Percentiles rank a stretch among this genome's conserved stretches.
Evolutionary conservation across 1,140 invertebrate genomes (phyloP).

Genomic region (Anthonomus grandis): DNA sequence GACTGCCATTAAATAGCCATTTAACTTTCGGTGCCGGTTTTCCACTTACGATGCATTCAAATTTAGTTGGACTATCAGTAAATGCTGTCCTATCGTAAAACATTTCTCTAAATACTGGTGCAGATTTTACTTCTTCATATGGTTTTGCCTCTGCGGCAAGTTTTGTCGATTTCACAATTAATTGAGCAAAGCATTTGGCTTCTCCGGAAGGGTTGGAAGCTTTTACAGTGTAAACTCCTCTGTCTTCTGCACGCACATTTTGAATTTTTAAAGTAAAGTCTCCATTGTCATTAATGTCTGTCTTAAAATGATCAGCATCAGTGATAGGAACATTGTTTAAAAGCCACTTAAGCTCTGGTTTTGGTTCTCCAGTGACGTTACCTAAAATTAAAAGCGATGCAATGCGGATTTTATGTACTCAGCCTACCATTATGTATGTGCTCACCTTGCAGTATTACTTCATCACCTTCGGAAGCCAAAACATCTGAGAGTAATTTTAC

Average conservation of each 20-base stretch:
- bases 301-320: constrained; percentile 52
- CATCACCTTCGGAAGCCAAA: constrained; percentile 64
- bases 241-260: constrained; percentile 59
- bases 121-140: constrained; percentile 57
- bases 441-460: constrained; percentile 66
- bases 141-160: constrained; percentile 46
- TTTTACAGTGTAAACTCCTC: constrained; percentile 74
- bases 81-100: constrained; percentile 56
- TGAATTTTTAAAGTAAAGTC: constrained; percentile 58
- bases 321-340: constrained; percentile 65
- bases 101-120: constrained; percentile 64
- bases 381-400: constrained; percentile 8
- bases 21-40: constrained; percentile 71
- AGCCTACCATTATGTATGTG: too few relatives aligned
- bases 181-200: constrained; percentile 74
- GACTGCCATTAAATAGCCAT: constrained; percentile 71
- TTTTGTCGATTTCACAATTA: constrained; percentile 65
- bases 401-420: background rate
- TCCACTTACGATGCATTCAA: constrained; percentile 68
- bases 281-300: constrained; percentile 53
- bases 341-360: constrained; percentile 69
- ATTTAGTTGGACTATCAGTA: constrained; percentile 60
- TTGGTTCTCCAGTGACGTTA: constrained; percentile 67
- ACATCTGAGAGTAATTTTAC: constrained; percentile 67
- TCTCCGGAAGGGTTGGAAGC: constrained; percentile 71